Evolutionary conservation across 2,113 vertebrate species (phyloP), one percentile per base, ranked within the genome.

Genomic region (Tor tambroides): DNA sequence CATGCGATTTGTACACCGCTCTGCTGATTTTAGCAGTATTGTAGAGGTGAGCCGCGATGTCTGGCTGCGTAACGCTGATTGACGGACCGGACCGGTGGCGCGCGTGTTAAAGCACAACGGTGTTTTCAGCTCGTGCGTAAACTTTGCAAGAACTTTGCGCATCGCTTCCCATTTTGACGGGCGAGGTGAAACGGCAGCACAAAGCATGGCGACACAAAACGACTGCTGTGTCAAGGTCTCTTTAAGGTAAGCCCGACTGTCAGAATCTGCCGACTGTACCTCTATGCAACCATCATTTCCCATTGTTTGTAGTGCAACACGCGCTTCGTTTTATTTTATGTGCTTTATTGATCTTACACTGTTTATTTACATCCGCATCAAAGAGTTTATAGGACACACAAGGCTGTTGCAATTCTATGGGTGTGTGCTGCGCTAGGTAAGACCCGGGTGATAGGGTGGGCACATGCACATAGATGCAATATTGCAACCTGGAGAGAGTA

Each of bases 181-280:
- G 88, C 32, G 74, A 83, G 83, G 72, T 17, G 83, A 59, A 84
- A 84, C 77, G 46, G 41, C 74, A 41, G 30, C 90, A 63, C 82
- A 63, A 78, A 91, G 26, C 79, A 96, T 96, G 95, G 95, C 94
- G 89, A 92, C 90, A 59, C 93, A 88, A 88, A 92, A 91, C 86
- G 95, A 96, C 91, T 95, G 95, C 93, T 94, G 86, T 74, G 95
- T 96, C 89, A 95, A 95, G 94, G 95, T 96, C 86, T 95, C 92
- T 15, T 67, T 96, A 87, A 95, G 95, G 95, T 96, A 93, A 95
- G 93, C 65, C 89, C 1, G 56, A 26, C 65, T 54, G 65, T 28
- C 71, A 35, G 86, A 86, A 85, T 89, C 46, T 87, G 90, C 87
- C 87, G 88, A 90, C 80, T 79, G 87, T 77, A 69, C 88, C 89